Percentiles rank a stretch among this genome's conserved stretches.
phyloP scores from a whole-genome alignment of 1,140 invertebrate genomes.

The Aphidius gifuensis region DNA sequence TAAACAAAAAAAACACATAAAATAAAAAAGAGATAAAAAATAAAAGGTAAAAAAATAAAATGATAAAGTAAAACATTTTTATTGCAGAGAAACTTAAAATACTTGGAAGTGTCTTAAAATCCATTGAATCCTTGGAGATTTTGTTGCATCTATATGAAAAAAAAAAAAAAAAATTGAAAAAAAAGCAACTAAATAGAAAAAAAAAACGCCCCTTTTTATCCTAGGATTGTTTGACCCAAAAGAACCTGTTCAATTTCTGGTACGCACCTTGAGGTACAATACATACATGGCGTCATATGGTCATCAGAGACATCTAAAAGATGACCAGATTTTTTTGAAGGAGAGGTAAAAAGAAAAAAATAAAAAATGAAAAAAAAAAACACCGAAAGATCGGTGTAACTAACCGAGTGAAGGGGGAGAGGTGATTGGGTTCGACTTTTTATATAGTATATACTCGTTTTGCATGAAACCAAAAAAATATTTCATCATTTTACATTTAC shows the following conservation, averaged over 20 bases:
- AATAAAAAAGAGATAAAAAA: too few relatives aligned
- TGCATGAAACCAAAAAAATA: conserved; percentile 5
- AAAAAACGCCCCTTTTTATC: conserved; percentile 8
- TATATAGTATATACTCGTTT: conserved; percentile 3
- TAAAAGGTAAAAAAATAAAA: neutral
- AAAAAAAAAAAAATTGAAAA: neutral
- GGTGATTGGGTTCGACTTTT: conserved; percentile 6
- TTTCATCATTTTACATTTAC: conserved; percentile 11
- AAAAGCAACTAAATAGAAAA: neutral
- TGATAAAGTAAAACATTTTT: conserved; percentile 1
- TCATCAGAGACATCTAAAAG: too few relatives aligned
- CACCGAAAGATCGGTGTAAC: conserved; percentile 5
- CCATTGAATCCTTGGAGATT: neutral
- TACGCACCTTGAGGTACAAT: conserved; percentile 3
- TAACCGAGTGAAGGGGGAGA: neutral
- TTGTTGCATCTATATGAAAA: neutral
- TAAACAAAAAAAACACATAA: too few relatives aligned
- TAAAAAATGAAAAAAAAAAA: conserved; percentile 3
- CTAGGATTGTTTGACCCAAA: conserved; percentile 1
- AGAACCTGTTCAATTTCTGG: conserved; percentile 15
- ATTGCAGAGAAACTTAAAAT: too few relatives aligned
- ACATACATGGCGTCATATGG: too few relatives aligned
- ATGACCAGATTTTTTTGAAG: neutral
- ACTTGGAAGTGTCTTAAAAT: too few relatives aligned
- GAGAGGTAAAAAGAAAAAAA: neutral